These are phyloP conservation scores for Pituophis catenifer DNA, from an alignment of 2,113 vertebrate genomes.

Conservation along the genomic window DNA sequence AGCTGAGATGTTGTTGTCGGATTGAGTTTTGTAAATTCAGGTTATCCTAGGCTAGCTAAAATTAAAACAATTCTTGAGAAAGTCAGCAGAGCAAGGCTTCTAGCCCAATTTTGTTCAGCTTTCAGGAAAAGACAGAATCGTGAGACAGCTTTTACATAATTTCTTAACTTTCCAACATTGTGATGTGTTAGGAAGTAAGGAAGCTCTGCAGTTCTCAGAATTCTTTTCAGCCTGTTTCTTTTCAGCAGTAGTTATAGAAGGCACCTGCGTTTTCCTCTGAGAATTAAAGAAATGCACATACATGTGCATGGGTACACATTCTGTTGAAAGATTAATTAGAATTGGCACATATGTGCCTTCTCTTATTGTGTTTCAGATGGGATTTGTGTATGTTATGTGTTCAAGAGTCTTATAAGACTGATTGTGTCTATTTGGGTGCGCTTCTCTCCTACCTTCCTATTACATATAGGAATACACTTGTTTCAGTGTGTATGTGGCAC, in stretches of 20 bases:
- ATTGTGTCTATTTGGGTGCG: neutral
- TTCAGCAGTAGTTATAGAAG: neutral
- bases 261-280: neutral
- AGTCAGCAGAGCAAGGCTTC: neutral
- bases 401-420: neutral
- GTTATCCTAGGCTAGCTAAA: neutral
- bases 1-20: neutral
- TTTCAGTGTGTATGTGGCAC: neutral
- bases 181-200: neutral
- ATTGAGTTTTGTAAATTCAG: neutral
- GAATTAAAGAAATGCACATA: neutral
- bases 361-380: neutral
- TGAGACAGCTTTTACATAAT: neutral
- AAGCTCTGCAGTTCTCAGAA: neutral
- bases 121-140: neutral
- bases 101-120: neutral
- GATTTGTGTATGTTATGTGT: neutral
- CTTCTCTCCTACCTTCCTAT: neutral
- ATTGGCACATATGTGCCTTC: neutral
- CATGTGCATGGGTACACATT: neutral
- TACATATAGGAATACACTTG: neutral
- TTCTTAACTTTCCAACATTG: neutral
- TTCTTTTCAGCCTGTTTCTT: neutral
- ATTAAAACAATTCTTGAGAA: neutral
- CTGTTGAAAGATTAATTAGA: neutral